A percentile compares a stretch with the other conserved stretches of the same genome.
Conservation (phyloP, 2,888 invertebrate genomes). For the Monochamus alternatus region DNA sequence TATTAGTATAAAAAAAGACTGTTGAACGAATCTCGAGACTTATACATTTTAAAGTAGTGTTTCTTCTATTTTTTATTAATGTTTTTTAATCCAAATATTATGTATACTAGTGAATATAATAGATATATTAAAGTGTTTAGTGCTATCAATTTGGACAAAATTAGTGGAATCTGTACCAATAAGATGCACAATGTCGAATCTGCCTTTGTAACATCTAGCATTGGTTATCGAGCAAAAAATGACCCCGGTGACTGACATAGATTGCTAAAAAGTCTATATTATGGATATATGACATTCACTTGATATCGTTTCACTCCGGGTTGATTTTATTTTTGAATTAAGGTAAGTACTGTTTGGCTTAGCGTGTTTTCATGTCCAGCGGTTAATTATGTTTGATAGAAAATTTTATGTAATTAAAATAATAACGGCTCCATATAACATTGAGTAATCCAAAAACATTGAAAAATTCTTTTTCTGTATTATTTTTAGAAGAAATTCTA, state of each 20-base stretch:
- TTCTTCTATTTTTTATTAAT: slow-evolving; percentile 41
- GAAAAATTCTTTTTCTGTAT: too few relatives aligned
- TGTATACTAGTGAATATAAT: slow-evolving; percentile 63
- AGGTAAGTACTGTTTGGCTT: slow-evolving; percentile 47
- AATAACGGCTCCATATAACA: too few relatives aligned
- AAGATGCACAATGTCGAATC: slow-evolving; percentile 67
- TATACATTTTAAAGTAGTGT: slow-evolving; percentile 37
- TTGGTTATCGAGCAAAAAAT: slow-evolving; percentile 69
- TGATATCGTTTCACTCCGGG: slow-evolving; percentile 60
- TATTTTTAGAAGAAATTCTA: too few relatives aligned
- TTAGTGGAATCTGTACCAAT: slow-evolving; percentile 66
- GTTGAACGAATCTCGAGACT: slow-evolving; percentile 37
- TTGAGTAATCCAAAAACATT: too few relatives aligned
- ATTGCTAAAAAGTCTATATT: slow-evolving; percentile 56
- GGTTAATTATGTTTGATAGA: too few relatives aligned
- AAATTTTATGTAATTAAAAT: too few relatives aligned
- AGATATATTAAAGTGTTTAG: slow-evolving; percentile 58
- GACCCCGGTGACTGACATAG: slow-evolving; percentile 78
- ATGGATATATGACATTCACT: slow-evolving; percentile 67
- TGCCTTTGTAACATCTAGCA: slow-evolving; percentile 65
- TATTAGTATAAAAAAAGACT: slow-evolving; percentile 38
- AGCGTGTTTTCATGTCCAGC: not conserved
- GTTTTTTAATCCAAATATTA: slow-evolving; percentile 58
- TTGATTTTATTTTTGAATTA: slow-evolving; percentile 49
- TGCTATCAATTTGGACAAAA: slow-evolving; percentile 62